These are phyloP conservation scores for Suillia variegata DNA, from an alignment of 2,888 invertebrate genomes.

Conservation along the genomic window DNA sequence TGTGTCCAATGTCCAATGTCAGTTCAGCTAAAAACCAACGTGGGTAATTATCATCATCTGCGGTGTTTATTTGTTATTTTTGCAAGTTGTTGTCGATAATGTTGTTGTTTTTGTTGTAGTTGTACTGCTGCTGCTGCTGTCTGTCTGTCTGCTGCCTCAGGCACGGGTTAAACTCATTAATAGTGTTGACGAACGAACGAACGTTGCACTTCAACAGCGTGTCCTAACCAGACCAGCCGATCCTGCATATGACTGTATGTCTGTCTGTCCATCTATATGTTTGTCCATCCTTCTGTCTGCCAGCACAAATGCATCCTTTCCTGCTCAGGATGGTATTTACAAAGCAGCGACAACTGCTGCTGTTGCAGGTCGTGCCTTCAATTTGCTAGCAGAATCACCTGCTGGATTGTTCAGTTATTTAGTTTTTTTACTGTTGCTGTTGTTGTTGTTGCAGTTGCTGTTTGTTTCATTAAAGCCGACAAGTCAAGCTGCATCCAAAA, in stretches of 20 bases:
- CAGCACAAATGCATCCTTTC: conserved; percentile 20
- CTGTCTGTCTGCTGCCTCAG: conserved; percentile 30
- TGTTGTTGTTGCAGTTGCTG: neutral
- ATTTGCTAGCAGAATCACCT: conserved; percentile 2
- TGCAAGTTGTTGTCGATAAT: neutral
- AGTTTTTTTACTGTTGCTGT: conserved; percentile 9
- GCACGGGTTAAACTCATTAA: conserved; percentile 49
- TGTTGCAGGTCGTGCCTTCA: neutral
- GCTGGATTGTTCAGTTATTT: neutral
- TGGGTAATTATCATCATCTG: conserved; percentile 43
- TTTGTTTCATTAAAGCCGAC: too few species aligned
- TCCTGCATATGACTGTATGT: conserved; percentile 20
- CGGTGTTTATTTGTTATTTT: conserved; percentile 17
- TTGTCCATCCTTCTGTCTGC: neutral
- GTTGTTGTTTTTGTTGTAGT: neutral
- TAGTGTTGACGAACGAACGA: conserved; percentile 16
- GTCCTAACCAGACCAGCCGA: conserved; percentile 25
- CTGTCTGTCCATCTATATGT: neutral
- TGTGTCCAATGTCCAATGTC: too few species aligned
- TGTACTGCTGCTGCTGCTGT: neutral
- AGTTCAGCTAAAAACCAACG: too few species aligned
- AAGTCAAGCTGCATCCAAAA: neutral
- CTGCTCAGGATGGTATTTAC: too few species aligned
- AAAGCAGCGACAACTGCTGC: conserved; percentile 4
- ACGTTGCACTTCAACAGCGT: conserved; percentile 22